phyloP scores from a whole-genome alignment of 2,888 invertebrate genomes.

The Ectemnius cavifrons region DNA sequence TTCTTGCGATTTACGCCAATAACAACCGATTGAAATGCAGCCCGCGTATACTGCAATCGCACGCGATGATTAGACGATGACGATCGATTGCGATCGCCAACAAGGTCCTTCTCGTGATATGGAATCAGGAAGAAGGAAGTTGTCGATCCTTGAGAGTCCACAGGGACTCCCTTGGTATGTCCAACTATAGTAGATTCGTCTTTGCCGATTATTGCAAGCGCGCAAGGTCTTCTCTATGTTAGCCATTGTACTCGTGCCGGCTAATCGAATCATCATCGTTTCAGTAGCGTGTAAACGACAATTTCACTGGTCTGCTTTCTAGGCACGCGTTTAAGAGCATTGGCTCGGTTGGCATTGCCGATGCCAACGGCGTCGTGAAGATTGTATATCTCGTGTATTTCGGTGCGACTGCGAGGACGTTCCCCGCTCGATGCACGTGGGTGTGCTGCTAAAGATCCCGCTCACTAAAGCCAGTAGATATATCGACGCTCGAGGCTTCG shows the following conservation, averaged over 20 bases:
- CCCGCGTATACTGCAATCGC: neutral
- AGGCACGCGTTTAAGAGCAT: constrained; percentile 32
- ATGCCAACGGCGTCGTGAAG: constrained; percentile 23
- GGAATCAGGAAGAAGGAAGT: constrained; percentile 66
- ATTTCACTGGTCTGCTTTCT: constrained; percentile 8
- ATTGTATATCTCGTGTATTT: constrained; percentile 23
- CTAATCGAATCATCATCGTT: no score
- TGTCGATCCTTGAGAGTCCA: constrained; percentile 16
- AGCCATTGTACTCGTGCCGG: no score
- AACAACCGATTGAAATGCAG: neutral
- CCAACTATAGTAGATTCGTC: no score
- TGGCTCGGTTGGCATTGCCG: constrained; percentile 27
- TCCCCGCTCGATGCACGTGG: constrained; percentile 7
- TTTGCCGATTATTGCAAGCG: no score
- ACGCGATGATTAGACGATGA: constrained; percentile 17
- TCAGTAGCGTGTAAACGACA: no score
- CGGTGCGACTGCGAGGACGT: constrained; percentile 18
- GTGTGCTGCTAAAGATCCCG: constrained; percentile 2
- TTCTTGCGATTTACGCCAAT: constrained; percentile 2
- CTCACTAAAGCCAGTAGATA: no score
- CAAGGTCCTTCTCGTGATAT: constrained; percentile 20
- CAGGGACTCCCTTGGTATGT: constrained; percentile 11
- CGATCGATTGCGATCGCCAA: neutral
- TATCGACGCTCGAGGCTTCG: no score
- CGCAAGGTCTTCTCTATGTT: no score